phyloP scores from a whole-genome alignment of 2,888 invertebrate genomes.

The Dicroscelio sp. region DNA sequence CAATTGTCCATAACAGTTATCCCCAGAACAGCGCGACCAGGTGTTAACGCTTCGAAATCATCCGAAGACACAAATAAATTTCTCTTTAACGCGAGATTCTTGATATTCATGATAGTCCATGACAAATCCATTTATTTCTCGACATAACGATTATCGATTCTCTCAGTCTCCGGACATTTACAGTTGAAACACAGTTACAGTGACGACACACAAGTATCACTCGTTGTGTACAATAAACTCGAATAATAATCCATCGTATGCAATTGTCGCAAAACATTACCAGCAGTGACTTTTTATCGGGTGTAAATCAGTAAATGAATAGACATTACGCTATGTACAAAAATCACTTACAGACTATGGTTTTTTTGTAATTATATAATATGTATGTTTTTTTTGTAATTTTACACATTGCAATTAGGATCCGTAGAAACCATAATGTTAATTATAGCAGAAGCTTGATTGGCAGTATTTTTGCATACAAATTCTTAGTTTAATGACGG shows the following conservation, averaged over 20 bases:
- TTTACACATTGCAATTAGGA: neutral
- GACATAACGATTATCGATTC: neutral
- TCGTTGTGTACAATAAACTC: constrained; percentile 25
- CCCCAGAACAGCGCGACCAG: too few relatives aligned
- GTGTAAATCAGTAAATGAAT: constrained; percentile 15
- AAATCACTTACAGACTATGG: constrained; percentile 45
- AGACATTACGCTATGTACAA: constrained; percentile 18
- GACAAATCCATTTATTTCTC: too few relatives aligned
- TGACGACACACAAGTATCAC: constrained; percentile 27
- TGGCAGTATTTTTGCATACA: constrained; percentile 52
- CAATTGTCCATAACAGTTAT: constrained; percentile 42
- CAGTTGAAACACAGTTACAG: constrained; percentile 4
- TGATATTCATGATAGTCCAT: too few relatives aligned
- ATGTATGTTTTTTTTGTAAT: too few relatives aligned
- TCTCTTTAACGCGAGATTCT: neutral
- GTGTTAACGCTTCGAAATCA: too few relatives aligned
- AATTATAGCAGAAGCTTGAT: constrained; percentile 36
- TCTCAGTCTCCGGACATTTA: constrained; percentile 37
- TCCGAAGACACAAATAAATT: too few relatives aligned
- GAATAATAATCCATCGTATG: constrained; percentile 37
- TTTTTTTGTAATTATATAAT: too few relatives aligned
- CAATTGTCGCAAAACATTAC: constrained; percentile 25
- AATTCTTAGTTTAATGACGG: constrained; percentile 7
- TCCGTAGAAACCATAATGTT: constrained; percentile 8
- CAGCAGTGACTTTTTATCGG: constrained; percentile 14